These are phyloP conservation scores for Corvus moneduloides DNA, from an alignment of 2,113 vertebrate genomes.

Conservation along the genomic window DNA sequence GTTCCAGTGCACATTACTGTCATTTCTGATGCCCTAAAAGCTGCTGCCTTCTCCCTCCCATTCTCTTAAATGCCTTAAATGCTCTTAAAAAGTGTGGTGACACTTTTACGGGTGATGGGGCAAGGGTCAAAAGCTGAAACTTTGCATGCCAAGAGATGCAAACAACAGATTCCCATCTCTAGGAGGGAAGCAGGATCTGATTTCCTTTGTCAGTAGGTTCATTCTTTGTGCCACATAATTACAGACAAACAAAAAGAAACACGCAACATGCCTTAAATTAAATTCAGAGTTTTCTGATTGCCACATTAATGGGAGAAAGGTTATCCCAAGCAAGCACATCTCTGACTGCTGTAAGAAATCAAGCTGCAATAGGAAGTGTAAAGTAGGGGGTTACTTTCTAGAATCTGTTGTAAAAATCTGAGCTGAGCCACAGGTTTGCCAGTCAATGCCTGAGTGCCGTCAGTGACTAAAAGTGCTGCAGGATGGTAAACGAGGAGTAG, in stretches of 20 bases:
- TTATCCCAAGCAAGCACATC: not conserved
- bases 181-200: not conserved
- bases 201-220: constrained; percentile 2
- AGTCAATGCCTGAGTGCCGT: not conserved
- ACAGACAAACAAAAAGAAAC: not conserved
- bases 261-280: not conserved
- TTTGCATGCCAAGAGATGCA: constrained; percentile 38
- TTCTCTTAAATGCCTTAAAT: constrained; percentile 62
- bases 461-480: not conserved
- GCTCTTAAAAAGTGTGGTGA: constrained; percentile 57
- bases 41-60: constrained; percentile 40
- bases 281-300: not conserved
- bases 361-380: not conserved
- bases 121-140: constrained; percentile 50
- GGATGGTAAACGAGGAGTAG: not conserved
- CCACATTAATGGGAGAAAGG: not conserved
- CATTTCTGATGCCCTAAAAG: constrained; percentile 62
- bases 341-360: not conserved
- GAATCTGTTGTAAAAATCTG: not conserved
- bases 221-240: not conserved
- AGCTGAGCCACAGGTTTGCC: not conserved
- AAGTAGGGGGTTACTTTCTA: not conserved
- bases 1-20: constrained; percentile 36
- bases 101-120: constrained; percentile 53
- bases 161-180: constrained; percentile 21